Evolutionary conservation across 2,888 invertebrate genomes (phyloP), one percentile per base, ranked within the genome.

Genomic region (Steromphala cineraria): DNA sequence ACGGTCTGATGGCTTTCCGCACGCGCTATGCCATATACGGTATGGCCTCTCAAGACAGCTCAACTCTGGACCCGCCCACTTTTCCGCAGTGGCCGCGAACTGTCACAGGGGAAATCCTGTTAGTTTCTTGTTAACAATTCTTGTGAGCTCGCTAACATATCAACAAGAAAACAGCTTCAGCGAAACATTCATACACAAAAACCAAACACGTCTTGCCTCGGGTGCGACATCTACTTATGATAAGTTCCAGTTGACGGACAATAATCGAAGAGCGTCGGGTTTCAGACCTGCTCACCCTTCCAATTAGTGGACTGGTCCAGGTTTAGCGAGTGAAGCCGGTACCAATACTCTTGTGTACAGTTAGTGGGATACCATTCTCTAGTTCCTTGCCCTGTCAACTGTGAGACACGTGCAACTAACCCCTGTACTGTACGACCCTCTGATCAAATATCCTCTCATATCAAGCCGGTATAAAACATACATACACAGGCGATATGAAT

Each of bases 181-280:
- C 13, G 13, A 1, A 10, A 10, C 1, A 1, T 10, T 46, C 13
- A 46, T 46, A 46, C 46, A 46, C 46, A 46, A 10, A 46, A 10
- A 46, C 13, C 7, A 1, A 46, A 46, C 4, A 13, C 46, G 46
- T 46, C 10, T 46, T 46, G 46, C 7, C 4, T 46, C 46, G 13
- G 13, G 46, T 5, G 10, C 46, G 10, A 46, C 62, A 62, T 62
- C 24, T 62, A 19, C 36, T 71, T 71, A 71, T 71, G 40, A 71
- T 71, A 71, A 40, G 17, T 71, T 71, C 31, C n/a, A 17, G 28
- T 19, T 10, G 40, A 17, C 2, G 17, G n/a, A 36, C 71, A 31
- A n/a, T 40, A 71, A 71, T 71, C 71, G 71, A 36, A 71, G 67
- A 67, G 36, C 36, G 36, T 67, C 31, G 67, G n/a, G 71, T 71